These are phyloP conservation scores for Nemotelus pantherinus DNA, from an alignment of 2,888 invertebrate genomes.

Conservation along the genomic window DNA sequence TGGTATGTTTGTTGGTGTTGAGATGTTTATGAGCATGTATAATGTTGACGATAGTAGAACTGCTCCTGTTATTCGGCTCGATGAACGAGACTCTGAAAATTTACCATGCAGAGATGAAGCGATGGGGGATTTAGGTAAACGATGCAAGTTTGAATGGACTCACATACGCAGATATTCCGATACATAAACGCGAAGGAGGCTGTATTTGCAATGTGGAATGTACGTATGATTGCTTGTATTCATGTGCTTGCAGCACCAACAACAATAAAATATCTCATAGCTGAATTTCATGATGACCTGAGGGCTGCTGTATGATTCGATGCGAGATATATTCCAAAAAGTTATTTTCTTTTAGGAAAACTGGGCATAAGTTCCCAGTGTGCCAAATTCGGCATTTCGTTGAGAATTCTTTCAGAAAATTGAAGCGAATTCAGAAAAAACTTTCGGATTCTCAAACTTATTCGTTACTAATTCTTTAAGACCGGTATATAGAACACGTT, in stretches of 20 bases:
- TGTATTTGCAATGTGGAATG: background rate
- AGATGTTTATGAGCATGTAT: background rate
- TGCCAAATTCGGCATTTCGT: background rate
- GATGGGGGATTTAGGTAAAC: background rate
- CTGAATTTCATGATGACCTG: background rate
- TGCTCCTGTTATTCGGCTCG: slow-evolving; percentile 5
- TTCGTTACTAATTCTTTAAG: too few species aligned
- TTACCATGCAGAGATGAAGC: background rate
- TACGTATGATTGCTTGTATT: background rate
- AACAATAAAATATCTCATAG: background rate
- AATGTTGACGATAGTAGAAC: background rate
- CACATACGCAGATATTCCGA: background rate
- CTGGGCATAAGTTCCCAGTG: background rate
- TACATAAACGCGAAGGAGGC: background rate
- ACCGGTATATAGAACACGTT: too few species aligned
- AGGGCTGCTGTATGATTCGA: background rate
- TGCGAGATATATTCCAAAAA: slow-evolving; percentile 3
- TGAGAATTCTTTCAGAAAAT: too few species aligned
- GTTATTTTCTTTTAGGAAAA: background rate
- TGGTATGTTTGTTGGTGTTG: too few species aligned
- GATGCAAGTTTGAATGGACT: background rate
- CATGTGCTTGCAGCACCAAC: too few species aligned
- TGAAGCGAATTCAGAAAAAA: too few species aligned
- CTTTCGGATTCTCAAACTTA: too few species aligned
- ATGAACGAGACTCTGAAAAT: slow-evolving; percentile 24